Evolutionary conservation across 2,888 invertebrate species (phyloP).

Genomic region (Conchocele bisecta): DNA sequence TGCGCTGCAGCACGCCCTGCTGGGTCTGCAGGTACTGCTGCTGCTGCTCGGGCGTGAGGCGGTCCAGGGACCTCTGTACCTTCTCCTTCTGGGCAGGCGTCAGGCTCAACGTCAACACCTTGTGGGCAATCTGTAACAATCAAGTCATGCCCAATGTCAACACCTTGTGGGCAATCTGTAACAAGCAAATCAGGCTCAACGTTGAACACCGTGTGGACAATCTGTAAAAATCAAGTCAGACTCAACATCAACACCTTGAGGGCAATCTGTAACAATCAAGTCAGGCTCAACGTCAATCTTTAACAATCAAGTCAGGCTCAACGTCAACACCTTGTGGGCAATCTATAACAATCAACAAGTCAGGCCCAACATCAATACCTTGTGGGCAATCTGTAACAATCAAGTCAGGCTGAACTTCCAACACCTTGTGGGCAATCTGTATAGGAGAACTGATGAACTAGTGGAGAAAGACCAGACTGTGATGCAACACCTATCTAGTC

Average conservation of each 20-base stretch:
- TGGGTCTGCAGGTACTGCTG: conserved; percentile 76
- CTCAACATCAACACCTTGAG: no score
- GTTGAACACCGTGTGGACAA: conserved; percentile 82
- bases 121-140: conserved; percentile 82
- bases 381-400: conserved; percentile 82
- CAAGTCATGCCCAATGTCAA: no score
- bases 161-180: no score
- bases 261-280: no score
- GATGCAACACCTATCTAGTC: not conserved
- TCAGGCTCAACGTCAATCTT: conserved; percentile 80
- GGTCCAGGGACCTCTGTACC: conserved; percentile 70
- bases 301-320: no score
- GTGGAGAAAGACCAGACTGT: not conserved
- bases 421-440: no score
- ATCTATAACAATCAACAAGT: conserved; percentile 50
- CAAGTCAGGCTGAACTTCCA: no score
- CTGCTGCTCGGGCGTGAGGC: conserved; percentile 78
- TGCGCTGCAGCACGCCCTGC: conserved; percentile 66
- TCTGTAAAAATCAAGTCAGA: no score
- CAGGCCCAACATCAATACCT: conserved; percentile 78
- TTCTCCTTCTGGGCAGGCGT: conserved; percentile 76
- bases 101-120: conserved; percentile 78
- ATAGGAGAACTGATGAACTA: not conserved
- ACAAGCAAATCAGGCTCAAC: conserved; percentile 70
- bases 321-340: no score